Evolutionary conservation across 2,113 vertebrate genomes (phyloP), one percentile per base, ranked within the genome.

Genomic region (Suricata suricatta): DNA sequence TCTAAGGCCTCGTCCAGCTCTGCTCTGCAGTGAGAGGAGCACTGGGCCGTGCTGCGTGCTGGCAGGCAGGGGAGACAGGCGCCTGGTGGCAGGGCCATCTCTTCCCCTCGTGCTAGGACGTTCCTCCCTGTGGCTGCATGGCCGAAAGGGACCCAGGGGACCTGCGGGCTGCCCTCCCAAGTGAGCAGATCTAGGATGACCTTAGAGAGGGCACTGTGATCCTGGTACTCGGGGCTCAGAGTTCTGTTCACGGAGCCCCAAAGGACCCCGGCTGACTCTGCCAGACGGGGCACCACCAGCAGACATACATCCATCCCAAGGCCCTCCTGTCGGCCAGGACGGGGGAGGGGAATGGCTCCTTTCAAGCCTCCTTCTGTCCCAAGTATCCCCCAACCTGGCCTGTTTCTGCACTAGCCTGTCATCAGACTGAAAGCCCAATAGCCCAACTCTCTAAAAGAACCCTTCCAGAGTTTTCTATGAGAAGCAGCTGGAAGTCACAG

Each of bases 31-130:
- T 4, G 31, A 31, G 33, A 83, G 64, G 29, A 57, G 50, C 17
- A 1, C 7, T 0, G 4, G 38, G 17, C 41, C 0, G 0, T 1
- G 57, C 14, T 29, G 71, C 50, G 35, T 0, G 0, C 47, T 16
- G 16, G 38, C 27, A 27, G 69, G 21, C 50, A 31, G 38, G 21
- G 13, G 29, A 15, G 44, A 44, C 54, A 63, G 66, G 23, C 41
- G 14, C 5, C 23, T 25, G 64, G 60, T 25, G 38, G 38, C 3
- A 3, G 66, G 77, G 27, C 63, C 47, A 4, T 13, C 29, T 17
- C 52, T 29, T 5, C 12, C 25, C 47, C 15, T 66, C 33, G 5
- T 4, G 29, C 90, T 27, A 11, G 21, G 64, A 64, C 41, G 25
- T 14, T 85, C 44, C 41, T 63, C 27, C 10, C 31, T 27, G 38